Conservation (phyloP, 2,888 invertebrate genomes). For the Mythimna lalbum region DNA sequence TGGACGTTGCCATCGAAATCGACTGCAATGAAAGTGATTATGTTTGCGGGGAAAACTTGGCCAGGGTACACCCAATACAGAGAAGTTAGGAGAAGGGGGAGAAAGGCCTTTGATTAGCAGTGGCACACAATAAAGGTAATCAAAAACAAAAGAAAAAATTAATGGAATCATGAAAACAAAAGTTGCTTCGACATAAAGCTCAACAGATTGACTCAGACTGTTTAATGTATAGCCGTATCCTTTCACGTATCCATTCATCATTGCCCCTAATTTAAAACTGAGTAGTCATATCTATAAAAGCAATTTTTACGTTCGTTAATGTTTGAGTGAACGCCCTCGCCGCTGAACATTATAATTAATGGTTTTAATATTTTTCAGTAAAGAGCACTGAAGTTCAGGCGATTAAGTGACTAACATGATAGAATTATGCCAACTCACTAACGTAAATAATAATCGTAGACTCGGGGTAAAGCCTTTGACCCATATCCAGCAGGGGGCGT, state of each 20-base stretch:
- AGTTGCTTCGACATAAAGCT: constrained; percentile 14
- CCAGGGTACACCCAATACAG: not conserved
- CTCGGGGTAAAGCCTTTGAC: constrained; percentile 71
- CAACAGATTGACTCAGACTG: constrained; percentile 9
- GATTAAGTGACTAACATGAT: constrained; percentile 70
- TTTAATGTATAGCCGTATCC: constrained; percentile 15
- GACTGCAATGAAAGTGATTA: not conserved
- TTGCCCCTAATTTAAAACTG: constrained; percentile 51
- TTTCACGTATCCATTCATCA: constrained; percentile 35
- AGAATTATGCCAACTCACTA: constrained; percentile 75
- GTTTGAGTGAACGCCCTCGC: constrained; percentile 56
- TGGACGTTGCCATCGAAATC: not conserved
- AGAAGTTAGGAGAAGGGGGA: not conserved
- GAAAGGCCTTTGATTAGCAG: not conserved
- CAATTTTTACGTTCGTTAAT: constrained; percentile 56
- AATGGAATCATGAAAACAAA: constrained; percentile 15
- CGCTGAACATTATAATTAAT: constrained; percentile 61
- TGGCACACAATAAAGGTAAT: not conserved
- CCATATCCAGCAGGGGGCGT: constrained; percentile 70
- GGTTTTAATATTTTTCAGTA: constrained; percentile 59
- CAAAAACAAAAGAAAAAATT: not conserved
- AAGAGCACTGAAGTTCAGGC: constrained; percentile 65
- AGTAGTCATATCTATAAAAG: constrained; percentile 55
- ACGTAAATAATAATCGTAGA: constrained; percentile 77
- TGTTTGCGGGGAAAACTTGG: not conserved